Base-by-base conservation (phyloP, 2,888 invertebrate species). In the Ligdia adustata region DNA sequence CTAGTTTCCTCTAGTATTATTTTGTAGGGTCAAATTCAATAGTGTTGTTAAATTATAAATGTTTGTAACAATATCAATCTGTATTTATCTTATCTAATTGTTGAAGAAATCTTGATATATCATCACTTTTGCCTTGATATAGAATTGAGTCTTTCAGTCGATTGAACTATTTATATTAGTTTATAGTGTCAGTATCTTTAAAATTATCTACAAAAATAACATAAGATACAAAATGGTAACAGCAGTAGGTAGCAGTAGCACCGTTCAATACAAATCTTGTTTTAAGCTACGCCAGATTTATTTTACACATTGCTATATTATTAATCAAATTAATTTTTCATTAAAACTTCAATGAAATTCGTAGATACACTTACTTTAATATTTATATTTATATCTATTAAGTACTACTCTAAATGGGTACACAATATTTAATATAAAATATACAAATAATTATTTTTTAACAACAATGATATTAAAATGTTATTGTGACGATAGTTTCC, bases 141-240 rank as follows among this genome's bases (percentile, higher is more conserved):
- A 7, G 4, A 12, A 11, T 11, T 16, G 5, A 5, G 18, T 12
- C 9, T 24, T 16, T 24, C 29, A 24, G 24, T 28, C 34, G 13
- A 24, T 31, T 29, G 9, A 42, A 27, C 18, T 11, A 35, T 26
- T 37, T 37, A 2, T 24, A 12, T 13, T 33, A 28, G 11, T 29
- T 1, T 16, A 24, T 40, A 9, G 13, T 28, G 26, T 37, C 9
- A 20, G 63, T 68, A 70, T 67, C 64, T 58, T 64, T 69, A 66
- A 65, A 62, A 66, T 72, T 72, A 72, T 72, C 61, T 72, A 72
- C 44, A 69, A 75, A 63, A 64, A 64, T 72, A 65, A 68, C 52
- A 70, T 66, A 73, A 67, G 66, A 75, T 72, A 75, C 71, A 70
- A 62, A 72, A 78, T 85, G 86, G 86, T 86, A 86, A 87, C 85